Conservation (phyloP, 2,888 invertebrate genomes). For the Folsomia candida region DNA sequence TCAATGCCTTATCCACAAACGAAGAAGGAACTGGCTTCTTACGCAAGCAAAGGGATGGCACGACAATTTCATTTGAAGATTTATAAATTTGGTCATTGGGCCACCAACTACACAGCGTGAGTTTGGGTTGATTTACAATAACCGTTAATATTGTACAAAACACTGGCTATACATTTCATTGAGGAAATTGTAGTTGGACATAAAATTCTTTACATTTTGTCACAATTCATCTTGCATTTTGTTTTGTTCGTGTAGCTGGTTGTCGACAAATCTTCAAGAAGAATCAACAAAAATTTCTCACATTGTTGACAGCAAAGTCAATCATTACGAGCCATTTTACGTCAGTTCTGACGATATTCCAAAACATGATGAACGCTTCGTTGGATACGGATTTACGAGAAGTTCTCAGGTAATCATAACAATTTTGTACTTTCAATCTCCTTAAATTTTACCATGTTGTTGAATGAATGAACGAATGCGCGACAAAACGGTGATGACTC, state of each 20-base stretch:
- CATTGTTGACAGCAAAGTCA: constrained; percentile 60
- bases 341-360: constrained; percentile 73
- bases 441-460: background rate
- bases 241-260: no score
- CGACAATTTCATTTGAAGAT: constrained; percentile 88
- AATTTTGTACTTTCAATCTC: background rate
- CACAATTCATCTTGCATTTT: constrained; percentile 3
- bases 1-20: constrained; percentile 76
- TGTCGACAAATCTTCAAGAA: constrained; percentile 59
- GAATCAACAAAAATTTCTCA: constrained; percentile 73
- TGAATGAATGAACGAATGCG: background rate
- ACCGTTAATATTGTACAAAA: no score
- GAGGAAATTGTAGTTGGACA: background rate
- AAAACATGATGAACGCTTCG: constrained; percentile 80
- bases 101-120: constrained; percentile 84
- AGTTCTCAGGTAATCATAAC: constrained; percentile 77
- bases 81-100: constrained; percentile 87
- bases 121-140: constrained; percentile 45
- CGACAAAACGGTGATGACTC: no score
- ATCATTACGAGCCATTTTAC: constrained; percentile 87
- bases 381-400: constrained; percentile 87
- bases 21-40: constrained; percentile 71
- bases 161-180: background rate
- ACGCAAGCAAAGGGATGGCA: constrained; percentile 75
- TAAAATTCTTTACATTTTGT: constrained; percentile 2